Evolutionary conservation across 37 sponge, comb jelly and placozoan species (phyloP).

Genomic region (Oopsacas minuta): DNA sequence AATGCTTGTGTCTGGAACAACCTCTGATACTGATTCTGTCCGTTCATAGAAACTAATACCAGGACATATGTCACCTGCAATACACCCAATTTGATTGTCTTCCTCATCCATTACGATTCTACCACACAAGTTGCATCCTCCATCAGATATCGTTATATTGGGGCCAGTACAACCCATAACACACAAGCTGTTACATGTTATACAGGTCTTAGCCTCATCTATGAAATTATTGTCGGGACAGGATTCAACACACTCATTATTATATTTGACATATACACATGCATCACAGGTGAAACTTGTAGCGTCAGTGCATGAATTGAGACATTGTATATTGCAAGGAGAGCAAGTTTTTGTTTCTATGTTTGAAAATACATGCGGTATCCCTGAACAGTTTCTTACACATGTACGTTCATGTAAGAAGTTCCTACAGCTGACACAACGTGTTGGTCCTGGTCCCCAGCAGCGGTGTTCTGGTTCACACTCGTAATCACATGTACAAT

Average conservation of each 20-base stretch:
- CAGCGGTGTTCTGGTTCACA: constrained; percentile 36
- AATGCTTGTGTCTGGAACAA: neutral
- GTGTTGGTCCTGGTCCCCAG: constrained; percentile 38
- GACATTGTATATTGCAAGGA: constrained; percentile 4
- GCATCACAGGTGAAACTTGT: neutral
- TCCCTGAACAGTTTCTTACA: constrained; percentile 32
- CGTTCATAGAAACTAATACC: constrained; percentile 13
- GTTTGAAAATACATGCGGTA: constrained; percentile 5
- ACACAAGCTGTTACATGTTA: constrained; percentile 38
- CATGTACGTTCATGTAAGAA: constrained; percentile 30
- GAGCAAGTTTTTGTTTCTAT: neutral
- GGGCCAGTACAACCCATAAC: constrained; percentile 56
- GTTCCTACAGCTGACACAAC: constrained; percentile 54
- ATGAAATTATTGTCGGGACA: constrained; percentile 35
- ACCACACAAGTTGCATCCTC: constrained; percentile 41
- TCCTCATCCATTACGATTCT: constrained; percentile 15
- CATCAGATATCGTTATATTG: neutral
- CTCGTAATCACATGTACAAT: constrained; percentile 35
- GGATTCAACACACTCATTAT: constrained; percentile 24
- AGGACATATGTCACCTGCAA: neutral
- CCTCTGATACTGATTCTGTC: neutral
- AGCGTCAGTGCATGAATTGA: neutral
- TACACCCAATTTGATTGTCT: constrained; percentile 11
- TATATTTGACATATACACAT: neutral
- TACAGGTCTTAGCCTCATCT: constrained; percentile 12